Evolutionary conservation across 2,113 vertebrate genomes (phyloP).

Genomic region (zebrafish (Danio rerio)): DNA sequence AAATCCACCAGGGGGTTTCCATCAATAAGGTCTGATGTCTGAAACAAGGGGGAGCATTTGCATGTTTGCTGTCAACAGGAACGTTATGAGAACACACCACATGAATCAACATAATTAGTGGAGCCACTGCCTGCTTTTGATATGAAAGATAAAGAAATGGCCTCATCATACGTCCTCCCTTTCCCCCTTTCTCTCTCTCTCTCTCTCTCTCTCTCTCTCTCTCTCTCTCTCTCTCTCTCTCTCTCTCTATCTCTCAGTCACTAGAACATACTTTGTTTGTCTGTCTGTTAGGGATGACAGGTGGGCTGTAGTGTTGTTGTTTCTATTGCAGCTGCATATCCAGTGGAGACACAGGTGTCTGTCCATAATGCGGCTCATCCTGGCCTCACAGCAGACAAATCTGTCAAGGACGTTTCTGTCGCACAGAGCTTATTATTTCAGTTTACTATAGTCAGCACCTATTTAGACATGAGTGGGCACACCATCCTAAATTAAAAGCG

Average conservation of each 20-base stretch:
- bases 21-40: slow-evolving; percentile 54
- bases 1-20: slow-evolving; percentile 46
- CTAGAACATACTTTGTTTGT: slow-evolving; percentile 18
- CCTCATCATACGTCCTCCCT: not conserved
- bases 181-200: not conserved
- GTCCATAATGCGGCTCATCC: slow-evolving; percentile 17
- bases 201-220: slow-evolving; percentile 3
- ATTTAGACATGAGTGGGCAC: not conserved
- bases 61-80: slow-evolving; percentile 54
- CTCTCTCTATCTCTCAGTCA: not conserved
- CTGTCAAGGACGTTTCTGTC: slow-evolving; percentile 19
- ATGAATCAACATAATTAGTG: slow-evolving; percentile 54
- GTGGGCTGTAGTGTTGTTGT: slow-evolving; percentile 27
- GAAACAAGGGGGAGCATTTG: slow-evolving; percentile 44
- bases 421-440: not conserved
- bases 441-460: not conserved
- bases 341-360: slow-evolving; percentile 25
- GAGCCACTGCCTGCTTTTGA: slow-evolving; percentile 5
- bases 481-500: not conserved
- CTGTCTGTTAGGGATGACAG: slow-evolving; percentile 26
- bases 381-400: slow-evolving; percentile 18
- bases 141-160: slow-evolving; percentile 24
- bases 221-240: not conserved
- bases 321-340: slow-evolving; percentile 26
- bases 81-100: slow-evolving; percentile 40